Base-by-base conservation (phyloP, 2,113 vertebrate genomes). In the Grantiella picta region DNA sequence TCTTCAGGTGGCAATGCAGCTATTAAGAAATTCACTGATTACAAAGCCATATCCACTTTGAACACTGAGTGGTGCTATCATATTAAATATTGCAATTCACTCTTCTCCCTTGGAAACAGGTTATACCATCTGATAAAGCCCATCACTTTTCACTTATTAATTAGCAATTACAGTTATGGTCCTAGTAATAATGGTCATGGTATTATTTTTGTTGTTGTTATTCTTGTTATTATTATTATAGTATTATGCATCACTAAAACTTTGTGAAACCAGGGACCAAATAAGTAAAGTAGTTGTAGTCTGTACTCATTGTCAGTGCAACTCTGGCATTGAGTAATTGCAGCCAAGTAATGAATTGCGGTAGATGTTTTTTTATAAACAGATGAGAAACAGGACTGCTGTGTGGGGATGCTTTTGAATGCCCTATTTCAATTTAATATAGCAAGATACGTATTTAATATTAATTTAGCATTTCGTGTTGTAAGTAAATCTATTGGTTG, bases 11-110 rank as follows among this genome's bases (percentile, higher is more conserved):
- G 31, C n/a, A 63, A 20, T 0, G 1, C 18, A 71, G 18, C 65
- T 65, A 27, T 44, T 71, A 18, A 50, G 13, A 60, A 89, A 75
- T 9, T 38, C 14, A n/a, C 25, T 8, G 21, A 33, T 44, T 91
- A 35, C 1, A 20, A 75, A 66, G 72, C 68, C 66, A 40, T 95
- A 64, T 63, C 54, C n/a, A 29, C 11, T 59, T 21, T 69, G 88
- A 87, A 87, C 97, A 94, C 88, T 47, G 69, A 50, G 94, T 44
- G 95, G 95, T 70, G 95, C 88, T 89, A 60, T 7, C 5, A 57
- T 75, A 53, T 57, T 83, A 82, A 59, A 77, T 91, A 60, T 25
- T 66, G 49, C 45, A 71, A 12, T 50, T 53, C 38, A 45, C 27
- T 47, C 29, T 53, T 68, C 40, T 81, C 20, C 20, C 24, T 27